Evolutionary conservation across 2,797 vertebrate genomes (phyloP).

Genomic region (Eremophila alpestris): DNA sequence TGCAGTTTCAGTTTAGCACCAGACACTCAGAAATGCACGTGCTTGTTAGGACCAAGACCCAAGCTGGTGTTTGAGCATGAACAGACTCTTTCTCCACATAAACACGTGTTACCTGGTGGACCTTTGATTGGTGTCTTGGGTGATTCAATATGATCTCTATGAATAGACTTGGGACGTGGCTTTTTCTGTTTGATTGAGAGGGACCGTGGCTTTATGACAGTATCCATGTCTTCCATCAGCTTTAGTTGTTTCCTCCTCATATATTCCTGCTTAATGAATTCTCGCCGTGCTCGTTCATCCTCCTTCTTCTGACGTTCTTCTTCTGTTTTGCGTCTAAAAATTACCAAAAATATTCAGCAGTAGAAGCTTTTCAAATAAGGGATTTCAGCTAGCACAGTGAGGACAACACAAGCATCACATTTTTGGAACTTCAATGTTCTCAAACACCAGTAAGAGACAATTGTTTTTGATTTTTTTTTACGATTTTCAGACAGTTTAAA

Average conservation of each 20-base stretch:
- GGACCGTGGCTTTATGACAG: constrained; percentile 87
- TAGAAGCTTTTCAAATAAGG: not conserved
- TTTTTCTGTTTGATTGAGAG: constrained; percentile 85
- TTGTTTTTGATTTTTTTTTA: not conserved
- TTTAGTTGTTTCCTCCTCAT: constrained; percentile 96
- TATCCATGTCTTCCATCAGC: constrained; percentile 97
- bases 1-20: constrained; percentile 29
- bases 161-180: constrained; percentile 91
- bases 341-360: not conserved
- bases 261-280: constrained; percentile 97
- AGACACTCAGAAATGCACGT: not conserved
- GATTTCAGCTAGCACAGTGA: not conserved
- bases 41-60: constrained; percentile 66
- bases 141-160: constrained; percentile 90
- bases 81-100: constrained; percentile 62
- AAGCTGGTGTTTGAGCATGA: constrained; percentile 70
- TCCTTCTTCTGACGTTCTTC: constrained; percentile 95
- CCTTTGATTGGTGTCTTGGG: constrained; percentile 90
- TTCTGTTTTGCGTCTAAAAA: constrained; percentile 88
- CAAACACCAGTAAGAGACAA: not conserved
- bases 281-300: constrained; percentile 90
- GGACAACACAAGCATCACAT: not conserved
- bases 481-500: not conserved
- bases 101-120: constrained; percentile 87
- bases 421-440: not conserved